These are phyloP conservation scores for Hipparchia semele DNA, from an alignment of 2,888 invertebrate species.

Conservation along the genomic window DNA sequence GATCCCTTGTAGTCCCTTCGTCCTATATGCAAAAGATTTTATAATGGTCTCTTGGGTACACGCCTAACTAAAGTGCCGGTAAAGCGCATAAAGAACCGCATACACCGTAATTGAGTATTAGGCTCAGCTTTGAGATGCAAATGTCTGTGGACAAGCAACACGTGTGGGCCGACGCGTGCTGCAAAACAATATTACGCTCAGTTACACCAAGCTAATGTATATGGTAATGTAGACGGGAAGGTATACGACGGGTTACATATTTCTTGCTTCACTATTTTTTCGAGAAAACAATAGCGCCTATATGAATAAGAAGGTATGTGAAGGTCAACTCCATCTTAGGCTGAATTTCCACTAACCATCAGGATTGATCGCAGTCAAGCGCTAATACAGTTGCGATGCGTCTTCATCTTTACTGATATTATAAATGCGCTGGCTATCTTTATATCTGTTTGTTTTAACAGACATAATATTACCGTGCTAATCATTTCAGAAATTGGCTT, in stretches of 20 bases:
- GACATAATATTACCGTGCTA: too few species aligned
- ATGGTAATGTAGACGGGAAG: slow-evolving; percentile 31
- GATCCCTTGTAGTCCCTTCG: too few species aligned
- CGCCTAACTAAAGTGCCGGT: slow-evolving; percentile 13
- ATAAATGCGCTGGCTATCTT: too few species aligned
- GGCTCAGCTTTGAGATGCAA: slow-evolving; percentile 75
- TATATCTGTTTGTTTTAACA: too few species aligned
- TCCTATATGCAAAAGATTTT: neutral
- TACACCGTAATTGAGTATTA: slow-evolving; percentile 65
- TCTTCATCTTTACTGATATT: too few species aligned
- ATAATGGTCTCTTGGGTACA: neutral
- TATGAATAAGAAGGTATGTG: neutral
- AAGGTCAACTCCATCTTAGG: too few species aligned
- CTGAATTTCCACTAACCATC: too few species aligned
- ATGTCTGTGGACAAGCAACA: slow-evolving; percentile 67
- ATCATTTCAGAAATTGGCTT: neutral
- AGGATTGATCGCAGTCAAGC: too few species aligned
- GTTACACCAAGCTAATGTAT: slow-evolving; percentile 38
- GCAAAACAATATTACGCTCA: slow-evolving; percentile 39
- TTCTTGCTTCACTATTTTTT: slow-evolving; percentile 6
- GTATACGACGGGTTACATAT: slow-evolving; percentile 25
- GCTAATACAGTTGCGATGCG: too few species aligned
- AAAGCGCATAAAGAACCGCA: slow-evolving; percentile 41
- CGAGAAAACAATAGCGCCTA: neutral
- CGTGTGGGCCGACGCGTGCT: slow-evolving; percentile 48